phyloP scores from a whole-genome alignment of 2,113 vertebrate genomes.

The Tylochromis polylepis region DNA sequence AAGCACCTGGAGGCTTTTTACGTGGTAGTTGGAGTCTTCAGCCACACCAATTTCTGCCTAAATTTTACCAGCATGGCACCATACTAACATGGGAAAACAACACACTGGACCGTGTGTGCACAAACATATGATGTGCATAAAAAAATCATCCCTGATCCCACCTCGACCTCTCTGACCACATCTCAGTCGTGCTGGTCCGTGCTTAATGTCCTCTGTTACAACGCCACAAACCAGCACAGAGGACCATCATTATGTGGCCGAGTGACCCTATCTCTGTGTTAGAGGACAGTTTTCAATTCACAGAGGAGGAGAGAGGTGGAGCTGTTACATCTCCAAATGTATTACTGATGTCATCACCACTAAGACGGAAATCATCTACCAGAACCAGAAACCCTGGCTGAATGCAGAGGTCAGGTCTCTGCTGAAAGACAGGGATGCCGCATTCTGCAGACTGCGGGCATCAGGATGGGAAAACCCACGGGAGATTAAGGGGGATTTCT shows the following conservation, averaged over 20 bases:
- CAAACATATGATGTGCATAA: neutral
- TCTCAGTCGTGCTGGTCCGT: neutral
- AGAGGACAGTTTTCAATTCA: neutral
- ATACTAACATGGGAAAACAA: neutral
- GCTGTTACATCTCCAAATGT: neutral
- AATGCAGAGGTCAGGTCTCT: neutral
- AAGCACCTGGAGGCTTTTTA: neutral
- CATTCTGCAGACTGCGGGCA: neutral
- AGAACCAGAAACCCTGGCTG: neutral
- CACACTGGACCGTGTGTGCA: accelerated
- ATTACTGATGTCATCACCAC: neutral
- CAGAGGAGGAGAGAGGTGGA: neutral
- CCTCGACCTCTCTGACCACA: neutral
- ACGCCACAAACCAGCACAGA: neutral
- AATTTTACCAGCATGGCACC: neutral
- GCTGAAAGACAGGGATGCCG: neutral
- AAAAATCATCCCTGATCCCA: neutral
- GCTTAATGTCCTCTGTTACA: neutral
- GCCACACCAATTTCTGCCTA: accelerated
- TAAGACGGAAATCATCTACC: neutral
- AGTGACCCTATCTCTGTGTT: neutral
- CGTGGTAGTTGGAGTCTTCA: neutral
- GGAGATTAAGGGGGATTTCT: accelerated
- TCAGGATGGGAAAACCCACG: accelerated
- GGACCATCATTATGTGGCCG: neutral